These are phyloP conservation scores for Taeniopygia guttata DNA, from an alignment of 2,797 vertebrate species.

Conservation along the genomic window DNA sequence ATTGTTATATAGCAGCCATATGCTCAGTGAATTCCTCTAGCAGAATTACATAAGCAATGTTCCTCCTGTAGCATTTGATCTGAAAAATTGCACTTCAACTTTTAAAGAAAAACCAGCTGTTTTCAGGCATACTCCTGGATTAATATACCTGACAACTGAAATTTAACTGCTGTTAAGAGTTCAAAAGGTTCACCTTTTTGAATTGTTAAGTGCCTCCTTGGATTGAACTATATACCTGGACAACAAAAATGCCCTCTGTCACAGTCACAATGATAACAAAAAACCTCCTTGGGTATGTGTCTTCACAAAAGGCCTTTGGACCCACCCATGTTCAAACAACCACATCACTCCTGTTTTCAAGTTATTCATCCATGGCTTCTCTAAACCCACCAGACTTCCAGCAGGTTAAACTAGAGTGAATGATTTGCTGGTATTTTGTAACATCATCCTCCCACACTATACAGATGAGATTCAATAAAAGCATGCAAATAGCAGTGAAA, in stretches of 20 bases:
- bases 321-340: rapidly evolving
- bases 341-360: neutral
- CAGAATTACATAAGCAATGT: neutral
- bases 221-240: neutral
- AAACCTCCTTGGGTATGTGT: neutral
- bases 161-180: neutral
- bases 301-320: neutral
- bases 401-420: neutral
- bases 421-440: neutral
- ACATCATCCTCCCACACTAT: neutral
- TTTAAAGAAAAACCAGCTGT: neutral
- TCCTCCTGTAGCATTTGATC: neutral
- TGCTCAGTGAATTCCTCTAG: neutral
- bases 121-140: neutral
- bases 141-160: neutral
- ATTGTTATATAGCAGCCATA: neutral
- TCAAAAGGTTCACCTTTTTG: neutral
- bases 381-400: neutral
- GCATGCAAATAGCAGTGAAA: neutral
- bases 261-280: neutral
- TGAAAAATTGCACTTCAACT: neutral
- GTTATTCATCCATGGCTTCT: neutral
- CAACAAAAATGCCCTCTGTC: neutral
- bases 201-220: neutral
- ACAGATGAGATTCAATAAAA: neutral